Evolutionary conservation across 2,113 vertebrate genomes (phyloP).

Genomic region (Petrocephalus microphthalmus): DNA sequence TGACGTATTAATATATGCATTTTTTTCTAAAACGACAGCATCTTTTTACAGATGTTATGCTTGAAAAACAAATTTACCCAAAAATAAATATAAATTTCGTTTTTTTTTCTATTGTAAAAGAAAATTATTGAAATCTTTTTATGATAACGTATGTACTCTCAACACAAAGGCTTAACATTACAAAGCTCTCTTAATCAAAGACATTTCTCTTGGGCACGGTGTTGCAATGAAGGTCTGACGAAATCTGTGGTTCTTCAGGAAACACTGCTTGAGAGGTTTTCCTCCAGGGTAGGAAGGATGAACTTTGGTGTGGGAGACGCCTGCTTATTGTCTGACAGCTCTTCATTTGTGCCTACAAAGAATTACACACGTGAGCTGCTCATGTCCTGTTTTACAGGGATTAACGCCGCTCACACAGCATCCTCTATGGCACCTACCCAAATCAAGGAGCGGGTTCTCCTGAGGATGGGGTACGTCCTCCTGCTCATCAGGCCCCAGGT

Average conservation of each 20-base stretch:
- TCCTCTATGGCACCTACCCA: conserved; percentile 29
- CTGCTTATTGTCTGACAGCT: conserved; percentile 19
- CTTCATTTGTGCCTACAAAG: conserved; percentile 42
- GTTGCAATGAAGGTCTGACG: not conserved
- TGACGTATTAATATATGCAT: not conserved
- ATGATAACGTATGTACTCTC: not conserved
- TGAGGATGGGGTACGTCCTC: conserved; percentile 37
- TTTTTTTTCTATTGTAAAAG: not conserved
- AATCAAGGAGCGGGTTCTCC: conserved; percentile 29
- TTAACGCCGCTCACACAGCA: not conserved
- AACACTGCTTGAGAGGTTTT: conserved; percentile 46
- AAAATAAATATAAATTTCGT: conserved; percentile 9
- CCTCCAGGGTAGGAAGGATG: conserved; percentile 34
- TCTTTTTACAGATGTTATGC: not conserved
- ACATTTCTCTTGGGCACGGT: not conserved
- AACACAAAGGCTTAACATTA: not conserved
- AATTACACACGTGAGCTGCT: not conserved
- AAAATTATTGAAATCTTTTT: not conserved
- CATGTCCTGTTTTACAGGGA: not conserved
- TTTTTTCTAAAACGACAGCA: not conserved
- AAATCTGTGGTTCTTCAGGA: conserved; percentile 21
- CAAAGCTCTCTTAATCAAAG: not conserved
- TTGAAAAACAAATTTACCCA: not conserved
- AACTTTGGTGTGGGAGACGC: conserved; percentile 35
- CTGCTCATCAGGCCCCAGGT: conserved; percentile 58